Percentiles rank a stretch among this genome's conserved stretches.
Conservation (phyloP, 1,140 invertebrate species). For the Euura saliciscinereae region DNA sequence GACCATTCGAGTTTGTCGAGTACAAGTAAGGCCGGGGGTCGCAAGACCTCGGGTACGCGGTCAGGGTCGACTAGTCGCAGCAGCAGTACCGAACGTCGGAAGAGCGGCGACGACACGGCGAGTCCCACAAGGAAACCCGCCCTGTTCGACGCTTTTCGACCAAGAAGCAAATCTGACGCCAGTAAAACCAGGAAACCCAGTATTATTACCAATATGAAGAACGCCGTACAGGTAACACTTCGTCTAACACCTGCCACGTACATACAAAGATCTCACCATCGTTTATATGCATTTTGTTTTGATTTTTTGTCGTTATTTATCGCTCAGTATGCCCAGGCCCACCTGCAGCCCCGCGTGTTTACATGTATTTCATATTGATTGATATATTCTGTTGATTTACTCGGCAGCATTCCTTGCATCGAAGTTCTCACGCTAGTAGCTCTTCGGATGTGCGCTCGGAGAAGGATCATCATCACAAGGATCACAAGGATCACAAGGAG, state of each 20-base stretch:
- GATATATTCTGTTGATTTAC: constrained; percentile 9
- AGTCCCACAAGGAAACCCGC: constrained; percentile 73
- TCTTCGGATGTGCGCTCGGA: constrained; percentile 47
- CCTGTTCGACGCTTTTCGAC: constrained; percentile 86
- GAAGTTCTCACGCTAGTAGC: constrained; percentile 49
- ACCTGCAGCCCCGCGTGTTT: neutral
- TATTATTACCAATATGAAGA: constrained; percentile 81
- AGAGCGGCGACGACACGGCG: constrained; percentile 66
- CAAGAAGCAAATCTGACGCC: constrained; percentile 79
- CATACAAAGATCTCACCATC: constrained; percentile 45
- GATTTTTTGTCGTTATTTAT: constrained; percentile 14
- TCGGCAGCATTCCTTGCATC: constrained; percentile 48
- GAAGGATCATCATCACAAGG: constrained; percentile 42
- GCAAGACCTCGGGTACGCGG: constrained; percentile 50
- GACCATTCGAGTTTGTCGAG: constrained; percentile 44
- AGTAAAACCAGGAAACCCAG: constrained; percentile 69
- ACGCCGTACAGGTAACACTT: constrained; percentile 72
- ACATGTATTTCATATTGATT: no score
- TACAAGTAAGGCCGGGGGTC: constrained; percentile 39
- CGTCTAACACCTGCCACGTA: constrained; percentile 33
- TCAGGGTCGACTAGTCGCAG: constrained; percentile 62
- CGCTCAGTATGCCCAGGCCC: no score
- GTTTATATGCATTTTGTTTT: constrained; percentile 16
- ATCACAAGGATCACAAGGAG: constrained; percentile 30
- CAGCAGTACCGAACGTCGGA: constrained; percentile 67